Evolutionary conservation across 2,113 vertebrate genomes (phyloP).

Genomic region (Isichthys henryi): DNA sequence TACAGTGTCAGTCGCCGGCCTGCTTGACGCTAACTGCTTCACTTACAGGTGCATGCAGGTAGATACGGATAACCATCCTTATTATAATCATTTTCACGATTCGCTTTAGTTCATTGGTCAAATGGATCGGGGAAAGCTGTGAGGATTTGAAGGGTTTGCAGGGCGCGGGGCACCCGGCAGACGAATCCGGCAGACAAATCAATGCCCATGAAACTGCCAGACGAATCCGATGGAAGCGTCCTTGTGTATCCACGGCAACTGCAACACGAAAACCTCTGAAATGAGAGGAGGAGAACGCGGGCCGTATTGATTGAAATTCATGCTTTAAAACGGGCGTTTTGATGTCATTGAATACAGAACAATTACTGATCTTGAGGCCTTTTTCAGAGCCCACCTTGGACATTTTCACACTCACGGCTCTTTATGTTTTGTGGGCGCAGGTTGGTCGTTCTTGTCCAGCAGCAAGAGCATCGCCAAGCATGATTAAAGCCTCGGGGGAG

Average conservation of each 20-base stretch:
- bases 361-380: slow-evolving; percentile 35
- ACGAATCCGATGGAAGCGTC: not conserved
- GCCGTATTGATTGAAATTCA: not conserved
- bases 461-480: not conserved
- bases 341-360: slow-evolving; percentile 42
- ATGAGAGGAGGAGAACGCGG: not conserved
- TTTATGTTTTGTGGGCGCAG: not conserved
- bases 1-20: not conserved
- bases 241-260: slow-evolving; percentile 1
- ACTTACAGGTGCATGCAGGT: not conserved
- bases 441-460: not conserved
- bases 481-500: not conserved
- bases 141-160: not conserved
- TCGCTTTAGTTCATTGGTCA: not conserved
- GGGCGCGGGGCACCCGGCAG: not conserved
- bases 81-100: not conserved
- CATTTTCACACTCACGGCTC: not conserved
- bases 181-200: not conserved
- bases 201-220: not conserved
- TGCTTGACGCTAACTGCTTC: not conserved
- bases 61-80: not conserved
- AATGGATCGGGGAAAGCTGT: not conserved
- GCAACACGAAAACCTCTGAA: not conserved
- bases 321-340: slow-evolving; percentile 32
- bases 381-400: not conserved